A percentile compares a stretch with the other conserved stretches of the same genome.
These are phyloP conservation scores for Enoplolaimus lenunculus DNA, from an alignment of 2,888 invertebrate genomes.

Conservation along the genomic window DNA sequence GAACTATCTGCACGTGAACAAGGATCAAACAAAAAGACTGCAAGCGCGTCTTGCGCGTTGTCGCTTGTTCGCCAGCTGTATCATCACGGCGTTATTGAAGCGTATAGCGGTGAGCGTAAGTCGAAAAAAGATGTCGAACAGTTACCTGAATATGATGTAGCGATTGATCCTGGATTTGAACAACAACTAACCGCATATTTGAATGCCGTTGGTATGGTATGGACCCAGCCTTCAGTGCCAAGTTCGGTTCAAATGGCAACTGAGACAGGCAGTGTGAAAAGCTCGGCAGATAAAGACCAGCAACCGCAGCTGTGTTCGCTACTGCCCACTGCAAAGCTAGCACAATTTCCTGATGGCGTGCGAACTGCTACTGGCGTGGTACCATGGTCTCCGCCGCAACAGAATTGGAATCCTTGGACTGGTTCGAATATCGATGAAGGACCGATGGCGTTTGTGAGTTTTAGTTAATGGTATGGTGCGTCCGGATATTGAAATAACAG, in stretches of 20 bases:
- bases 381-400: constrained; percentile 85
- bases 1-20: constrained; percentile 64
- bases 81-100: constrained; percentile 80
- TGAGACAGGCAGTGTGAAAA: too few species aligned
- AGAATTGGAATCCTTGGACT: constrained; percentile 95
- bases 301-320: too few species aligned
- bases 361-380: constrained; percentile 62
- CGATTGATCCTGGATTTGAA: constrained; percentile 58
- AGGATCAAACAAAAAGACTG: constrained; percentile 88
- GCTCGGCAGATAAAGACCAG: too few species aligned
- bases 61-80: constrained; percentile 83
- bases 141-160: constrained; percentile 51
- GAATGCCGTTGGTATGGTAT: constrained; percentile 9
- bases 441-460: constrained; percentile 45
- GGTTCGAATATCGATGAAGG: constrained; percentile 92
- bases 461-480: not conserved
- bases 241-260: too few species aligned
- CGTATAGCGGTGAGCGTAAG: constrained; percentile 50
- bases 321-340: constrained; percentile 49
- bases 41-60: constrained; percentile 87
- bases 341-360: constrained; percentile 52
- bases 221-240: too few species aligned
- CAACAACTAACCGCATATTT: constrained; percentile 37
- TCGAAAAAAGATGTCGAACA: constrained; percentile 62
- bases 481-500: too few species aligned